phyloP scores from a whole-genome alignment of 1,140 invertebrate species.

The Oscheius sp. region DNA sequence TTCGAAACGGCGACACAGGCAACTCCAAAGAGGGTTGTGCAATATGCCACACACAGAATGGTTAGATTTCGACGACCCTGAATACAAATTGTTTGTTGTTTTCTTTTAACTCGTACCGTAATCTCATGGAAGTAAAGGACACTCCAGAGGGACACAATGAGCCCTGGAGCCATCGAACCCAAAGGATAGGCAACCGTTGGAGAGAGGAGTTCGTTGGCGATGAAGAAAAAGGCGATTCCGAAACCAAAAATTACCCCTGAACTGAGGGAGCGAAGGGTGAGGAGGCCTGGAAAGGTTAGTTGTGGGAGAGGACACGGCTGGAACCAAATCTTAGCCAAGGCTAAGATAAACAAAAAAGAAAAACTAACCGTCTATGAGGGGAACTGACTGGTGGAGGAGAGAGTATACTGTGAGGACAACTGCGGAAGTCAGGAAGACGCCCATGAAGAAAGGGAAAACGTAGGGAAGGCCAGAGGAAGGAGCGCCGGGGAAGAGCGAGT shows the following conservation, averaged over 20 bases:
- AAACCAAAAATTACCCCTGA: not conserved
- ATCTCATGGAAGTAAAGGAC: constrained; percentile 38
- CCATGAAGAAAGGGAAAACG: constrained; percentile 63
- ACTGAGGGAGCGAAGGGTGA: not conserved
- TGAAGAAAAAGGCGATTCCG: constrained; percentile 25
- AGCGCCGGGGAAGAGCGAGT: constrained; percentile 14
- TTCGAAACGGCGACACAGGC: constrained; percentile 24
- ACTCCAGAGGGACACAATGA: constrained; percentile 38
- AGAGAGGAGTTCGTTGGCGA: constrained; percentile 33
- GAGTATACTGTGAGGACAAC: constrained; percentile 62
- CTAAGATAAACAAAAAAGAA: too few species aligned
- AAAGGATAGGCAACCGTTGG: constrained; percentile 35
- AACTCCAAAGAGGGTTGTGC: constrained; percentile 25
- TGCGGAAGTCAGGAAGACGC: constrained; percentile 62
- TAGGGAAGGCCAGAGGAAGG: constrained; percentile 61
- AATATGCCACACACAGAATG: constrained; percentile 19
- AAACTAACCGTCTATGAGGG: not conserved
- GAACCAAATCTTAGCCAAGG: too few species aligned
- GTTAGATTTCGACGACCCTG: constrained; percentile 33
- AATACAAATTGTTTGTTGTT: constrained; percentile 9
- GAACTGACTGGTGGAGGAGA: constrained; percentile 21
- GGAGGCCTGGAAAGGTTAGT: constrained; percentile 60
- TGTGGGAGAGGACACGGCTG: too few species aligned
- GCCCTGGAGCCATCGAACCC: constrained; percentile 32
- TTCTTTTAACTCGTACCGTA: too few species aligned